Percentiles rank a stretch among this genome's conserved stretches.
Evolutionary conservation across 1,140 invertebrate genomes (phyloP).

Genomic region (Nasonia giraulti): DNA sequence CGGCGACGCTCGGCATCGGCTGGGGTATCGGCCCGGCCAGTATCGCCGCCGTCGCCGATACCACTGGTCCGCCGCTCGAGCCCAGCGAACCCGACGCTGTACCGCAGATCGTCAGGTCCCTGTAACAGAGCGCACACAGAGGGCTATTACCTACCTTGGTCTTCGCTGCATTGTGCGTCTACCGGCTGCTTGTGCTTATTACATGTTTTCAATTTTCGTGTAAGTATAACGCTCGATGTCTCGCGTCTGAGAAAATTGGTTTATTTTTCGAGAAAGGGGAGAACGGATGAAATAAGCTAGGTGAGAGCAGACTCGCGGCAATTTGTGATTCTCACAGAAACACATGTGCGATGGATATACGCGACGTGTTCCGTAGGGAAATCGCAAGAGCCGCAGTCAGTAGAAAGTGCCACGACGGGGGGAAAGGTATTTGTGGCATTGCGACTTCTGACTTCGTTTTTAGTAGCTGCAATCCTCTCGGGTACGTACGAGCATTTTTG

Average conservation of each 20-base stretch:
- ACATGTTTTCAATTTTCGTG: too few species aligned
- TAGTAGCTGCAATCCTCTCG: background rate
- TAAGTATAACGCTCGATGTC: too few species aligned
- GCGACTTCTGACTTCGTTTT: background rate
- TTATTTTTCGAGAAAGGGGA: background rate
- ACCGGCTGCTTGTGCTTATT: too few species aligned
- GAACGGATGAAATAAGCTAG: background rate
- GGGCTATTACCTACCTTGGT: background rate
- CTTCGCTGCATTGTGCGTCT: background rate
- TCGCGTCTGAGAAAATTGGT: too few species aligned
- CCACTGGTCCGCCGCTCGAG: background rate
- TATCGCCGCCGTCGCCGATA: constrained; percentile 13
- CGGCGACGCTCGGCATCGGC: constrained; percentile 60
- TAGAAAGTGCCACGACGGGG: background rate
- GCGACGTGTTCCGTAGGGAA: background rate
- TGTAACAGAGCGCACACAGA: constrained; percentile 2
- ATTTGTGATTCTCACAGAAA: background rate
- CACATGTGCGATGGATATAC: background rate
- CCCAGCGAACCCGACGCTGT: background rate
- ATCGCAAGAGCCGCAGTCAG: background rate
- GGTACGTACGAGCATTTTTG: background rate
- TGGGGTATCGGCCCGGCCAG: constrained; percentile 52
- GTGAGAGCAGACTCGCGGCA: background rate
- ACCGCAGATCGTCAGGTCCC: background rate
- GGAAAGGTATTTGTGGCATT: background rate